These are phyloP conservation scores for Drosophila quinaria DNA, from an alignment of 2,888 invertebrate genomes.

Conservation along the genomic window DNA sequence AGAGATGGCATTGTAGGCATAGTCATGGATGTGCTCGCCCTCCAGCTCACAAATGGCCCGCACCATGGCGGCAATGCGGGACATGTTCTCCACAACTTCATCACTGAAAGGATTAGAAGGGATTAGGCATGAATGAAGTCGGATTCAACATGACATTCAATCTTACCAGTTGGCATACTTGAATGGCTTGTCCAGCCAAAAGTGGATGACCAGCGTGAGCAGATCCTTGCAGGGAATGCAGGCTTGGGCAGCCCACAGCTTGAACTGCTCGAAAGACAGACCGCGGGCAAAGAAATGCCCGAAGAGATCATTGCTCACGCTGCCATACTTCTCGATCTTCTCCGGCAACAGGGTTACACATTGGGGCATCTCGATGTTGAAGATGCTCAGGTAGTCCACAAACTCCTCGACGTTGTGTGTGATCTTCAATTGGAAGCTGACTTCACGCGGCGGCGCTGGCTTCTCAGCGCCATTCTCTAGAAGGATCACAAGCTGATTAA, in stretches of 20 bases:
- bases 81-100: constrained; percentile 87
- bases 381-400: constrained; percentile 85
- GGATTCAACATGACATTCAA: background rate
- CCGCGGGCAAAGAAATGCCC: constrained; percentile 79
- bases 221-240: constrained; percentile 87
- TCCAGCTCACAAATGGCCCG: constrained; percentile 89
- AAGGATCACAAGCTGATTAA: constrained; percentile 89
- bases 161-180: constrained; percentile 81
- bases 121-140: too few species aligned
- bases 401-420: constrained; percentile 87
- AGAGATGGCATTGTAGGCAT: constrained; percentile 89
- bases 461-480: constrained; percentile 75
- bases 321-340: constrained; percentile 79
- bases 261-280: constrained; percentile 85
- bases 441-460: constrained; percentile 84
- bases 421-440: constrained; percentile 87
- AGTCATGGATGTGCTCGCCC: constrained; percentile 87
- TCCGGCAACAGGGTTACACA: constrained; percentile 83
- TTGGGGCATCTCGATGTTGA: constrained; percentile 76
- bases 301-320: constrained; percentile 81
- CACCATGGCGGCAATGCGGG: constrained; percentile 89
- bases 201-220: constrained; percentile 90
- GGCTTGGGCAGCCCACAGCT: constrained; percentile 64
- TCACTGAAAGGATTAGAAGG: constrained; percentile 70
- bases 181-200: constrained; percentile 90